A percentile compares a stretch with the other conserved stretches of the same genome.
These are phyloP conservation scores for Pheosia gnoma DNA, from an alignment of 2,888 invertebrate species.

Conservation along the genomic window DNA sequence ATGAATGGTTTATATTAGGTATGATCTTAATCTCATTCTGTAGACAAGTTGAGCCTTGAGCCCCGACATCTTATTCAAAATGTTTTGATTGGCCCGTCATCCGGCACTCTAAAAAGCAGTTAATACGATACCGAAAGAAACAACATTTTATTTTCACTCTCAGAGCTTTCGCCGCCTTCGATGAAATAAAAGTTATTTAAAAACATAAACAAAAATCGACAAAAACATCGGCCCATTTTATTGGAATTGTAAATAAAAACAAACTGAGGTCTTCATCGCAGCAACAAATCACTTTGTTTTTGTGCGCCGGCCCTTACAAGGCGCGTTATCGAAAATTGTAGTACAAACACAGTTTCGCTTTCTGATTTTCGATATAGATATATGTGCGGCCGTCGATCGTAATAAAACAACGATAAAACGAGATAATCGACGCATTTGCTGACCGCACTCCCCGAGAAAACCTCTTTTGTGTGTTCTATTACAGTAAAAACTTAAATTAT, in stretches of 20 bases:
- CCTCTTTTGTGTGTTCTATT: constrained; percentile 35
- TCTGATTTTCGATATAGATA: constrained; percentile 41
- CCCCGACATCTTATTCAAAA: constrained; percentile 20
- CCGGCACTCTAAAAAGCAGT: constrained; percentile 13
- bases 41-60: background rate
- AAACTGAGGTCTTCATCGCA: constrained; percentile 62
- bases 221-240: constrained; percentile 38
- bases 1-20: background rate
- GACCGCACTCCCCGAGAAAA: constrained; percentile 27
- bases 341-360: constrained; percentile 56
- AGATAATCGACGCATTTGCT: constrained; percentile 35
- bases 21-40: background rate
- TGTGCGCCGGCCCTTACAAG: constrained; percentile 38
- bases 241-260: constrained; percentile 59
- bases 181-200: constrained; percentile 27
- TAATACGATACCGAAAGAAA: constrained; percentile 28
- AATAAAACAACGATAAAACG: constrained; percentile 45
- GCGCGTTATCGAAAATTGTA: constrained; percentile 43
- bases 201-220: constrained; percentile 35
- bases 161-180: constrained; percentile 23
- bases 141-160: constrained; percentile 29
- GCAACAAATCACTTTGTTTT: constrained; percentile 73
- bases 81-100: constrained; percentile 26
- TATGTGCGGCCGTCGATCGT: constrained; percentile 32
- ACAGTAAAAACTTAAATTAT: constrained; percentile 38